Percentiles rank a stretch among this genome's conserved stretches.
Evolutionary conservation across 2,797 vertebrate genomes (phyloP).

Genomic region (Enoplosus armatus): DNA sequence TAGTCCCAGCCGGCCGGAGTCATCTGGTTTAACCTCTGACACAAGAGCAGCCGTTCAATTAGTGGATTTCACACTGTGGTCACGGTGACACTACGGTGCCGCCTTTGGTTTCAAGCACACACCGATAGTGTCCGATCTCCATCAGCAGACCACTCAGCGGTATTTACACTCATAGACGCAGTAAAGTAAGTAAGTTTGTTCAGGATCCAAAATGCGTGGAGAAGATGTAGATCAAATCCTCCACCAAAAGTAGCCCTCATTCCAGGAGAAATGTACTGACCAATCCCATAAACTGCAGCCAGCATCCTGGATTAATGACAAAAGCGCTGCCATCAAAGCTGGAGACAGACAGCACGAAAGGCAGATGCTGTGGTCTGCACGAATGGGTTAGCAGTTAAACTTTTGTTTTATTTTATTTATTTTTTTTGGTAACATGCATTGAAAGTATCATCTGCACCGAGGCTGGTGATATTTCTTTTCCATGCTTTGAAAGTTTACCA

Average conservation of each 20-base stretch:
- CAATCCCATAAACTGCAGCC: conserved; percentile 57
- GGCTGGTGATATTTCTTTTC: conserved; percentile 57
- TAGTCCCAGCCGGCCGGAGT: conserved; percentile 55
- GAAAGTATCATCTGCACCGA: conserved; percentile 56
- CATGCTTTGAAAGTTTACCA: conserved; percentile 70
- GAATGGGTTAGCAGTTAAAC: conserved; percentile 48
- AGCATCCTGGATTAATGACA: conserved; percentile 60
- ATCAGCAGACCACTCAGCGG: conserved; percentile 23
- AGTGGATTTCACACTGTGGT: conserved; percentile 76
- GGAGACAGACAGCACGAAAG: conserved; percentile 35
- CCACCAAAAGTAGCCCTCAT: conserved; percentile 38
- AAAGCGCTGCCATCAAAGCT: conserved; percentile 58
- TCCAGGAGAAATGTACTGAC: conserved; percentile 57
- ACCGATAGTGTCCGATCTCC: conserved; percentile 70
- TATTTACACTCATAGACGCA: conserved; percentile 22
- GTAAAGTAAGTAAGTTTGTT: conserved; percentile 46
- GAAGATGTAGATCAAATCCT: conserved; percentile 48
- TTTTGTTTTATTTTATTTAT: conserved; percentile 33
- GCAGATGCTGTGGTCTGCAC: conserved; percentile 68
- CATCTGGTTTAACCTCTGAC: conserved; percentile 77
- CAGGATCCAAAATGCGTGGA: conserved; percentile 22
- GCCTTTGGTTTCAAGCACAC: conserved; percentile 64
- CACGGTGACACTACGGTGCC: conserved; percentile 40
- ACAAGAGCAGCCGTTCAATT: conserved; percentile 71
- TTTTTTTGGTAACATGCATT: conserved; percentile 42